phyloP scores from a whole-genome alignment of 2,113 vertebrate species.

The Centropristis striata region DNA sequence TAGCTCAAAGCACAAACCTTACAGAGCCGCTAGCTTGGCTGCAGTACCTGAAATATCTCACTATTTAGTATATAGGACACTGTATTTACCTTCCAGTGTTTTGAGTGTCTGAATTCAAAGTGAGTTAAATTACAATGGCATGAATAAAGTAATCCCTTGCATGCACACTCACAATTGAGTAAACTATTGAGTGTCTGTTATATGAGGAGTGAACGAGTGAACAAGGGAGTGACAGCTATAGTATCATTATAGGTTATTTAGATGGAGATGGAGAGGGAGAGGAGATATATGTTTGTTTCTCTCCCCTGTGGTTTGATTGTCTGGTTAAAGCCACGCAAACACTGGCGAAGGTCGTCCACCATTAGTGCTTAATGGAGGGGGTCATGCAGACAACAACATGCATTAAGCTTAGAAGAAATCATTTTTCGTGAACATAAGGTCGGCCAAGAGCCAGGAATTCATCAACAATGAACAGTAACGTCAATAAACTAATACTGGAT shows the following conservation, averaged over 20 bases:
- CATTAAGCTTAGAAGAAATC: constrained; percentile 27
- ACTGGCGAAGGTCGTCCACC: constrained; percentile 11
- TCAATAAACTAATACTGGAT: constrained; percentile 11
- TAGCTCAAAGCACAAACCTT: neutral
- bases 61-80: neutral
- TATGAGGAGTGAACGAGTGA: neutral
- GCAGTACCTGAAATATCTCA: neutral
- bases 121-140: neutral
- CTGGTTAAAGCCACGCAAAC: constrained; percentile 3
- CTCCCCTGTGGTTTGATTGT: neutral
- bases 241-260: constrained; percentile 1
- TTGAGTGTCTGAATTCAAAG: neutral
- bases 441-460: constrained; percentile 26
- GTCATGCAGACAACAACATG: constrained; percentile 36
- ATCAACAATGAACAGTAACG: constrained; percentile 23
- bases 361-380: constrained; percentile 48
- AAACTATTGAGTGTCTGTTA: neutral
- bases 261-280: constrained; percentile 5
- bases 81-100: neutral
- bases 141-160: neutral
- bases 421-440: constrained; percentile 12
- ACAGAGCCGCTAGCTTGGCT: neutral
- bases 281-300: constrained; percentile 5
- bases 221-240: neutral
- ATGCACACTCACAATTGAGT: neutral